Base-by-base conservation (phyloP, 1,140 invertebrate genomes). In the Brachystomella parvula region DNA sequence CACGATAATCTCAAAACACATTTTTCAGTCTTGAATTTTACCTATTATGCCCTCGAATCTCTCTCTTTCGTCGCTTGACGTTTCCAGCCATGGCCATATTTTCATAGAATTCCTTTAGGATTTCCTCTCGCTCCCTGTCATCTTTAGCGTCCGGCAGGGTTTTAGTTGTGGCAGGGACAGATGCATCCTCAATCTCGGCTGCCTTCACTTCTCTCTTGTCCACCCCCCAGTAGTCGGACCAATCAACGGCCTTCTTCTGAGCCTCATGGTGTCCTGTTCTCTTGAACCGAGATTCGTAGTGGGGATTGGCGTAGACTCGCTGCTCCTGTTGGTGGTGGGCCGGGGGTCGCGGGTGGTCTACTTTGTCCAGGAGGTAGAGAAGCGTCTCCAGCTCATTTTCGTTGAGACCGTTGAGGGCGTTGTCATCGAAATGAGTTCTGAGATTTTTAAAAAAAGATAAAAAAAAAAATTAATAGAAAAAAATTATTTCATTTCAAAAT, bases 171-270 rank as follows among this genome's bases (percentile, higher is more conserved):
- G 21, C 28, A 21, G 33, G 2, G 3, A 33, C 58, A 3, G 35
- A 2, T 15, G 63, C 2, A 3, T 21, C 26, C 24, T 1, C 47
- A 0, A 28, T 32, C 2, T 35, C 31, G 9, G 19, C n/a, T n/a
- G 57, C 62, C 19, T 56, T 30, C 73, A 85, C 87, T 77, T 83
- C 84, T 67, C 88, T 85, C 62, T 87, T 83, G 76, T 92, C 89
- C 57, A 90, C 82, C 0, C 89, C 89, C 74, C 91, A 91, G 71
- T 91, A 90, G 60, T 89, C 83, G 0, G 87, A 89, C 89, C 89
- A 92, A 71, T 90, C 84, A 39, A 90, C 83, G 15, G 87, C 88
- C 76, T 90, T 90, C 76, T 90, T 90, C 69, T 6, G 6, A n/a
- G 21, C 19, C 9, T 6, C 58, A 60, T 60, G 29, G 9, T 29